Percentiles rank a stretch among this genome's conserved stretches.
These are phyloP conservation scores for Limnodromus scolopaceus DNA, from an alignment of 2,797 vertebrate genomes.

Conservation along the genomic window DNA sequence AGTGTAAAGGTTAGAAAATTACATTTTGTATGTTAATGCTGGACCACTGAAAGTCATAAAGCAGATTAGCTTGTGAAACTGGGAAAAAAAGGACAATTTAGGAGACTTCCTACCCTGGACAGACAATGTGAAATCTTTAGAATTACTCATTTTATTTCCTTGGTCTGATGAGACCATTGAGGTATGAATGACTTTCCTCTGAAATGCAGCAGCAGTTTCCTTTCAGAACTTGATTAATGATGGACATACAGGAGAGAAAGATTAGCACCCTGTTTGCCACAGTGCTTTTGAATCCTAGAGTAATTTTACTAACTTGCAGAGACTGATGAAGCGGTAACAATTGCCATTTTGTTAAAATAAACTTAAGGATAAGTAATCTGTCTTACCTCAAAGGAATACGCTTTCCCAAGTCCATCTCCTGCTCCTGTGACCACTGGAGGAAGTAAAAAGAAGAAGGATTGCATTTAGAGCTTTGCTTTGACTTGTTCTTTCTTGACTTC, in stretches of 20 bases:
- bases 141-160: background rate
- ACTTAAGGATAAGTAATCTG: background rate
- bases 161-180: background rate
- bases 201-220: background rate
- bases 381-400: slow-evolving; percentile 87
- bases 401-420: slow-evolving; percentile 90
- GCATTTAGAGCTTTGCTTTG: background rate
- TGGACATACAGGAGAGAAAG: background rate
- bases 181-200: background rate
- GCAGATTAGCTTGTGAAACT: background rate
- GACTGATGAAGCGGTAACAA: background rate
- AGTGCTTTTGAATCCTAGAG: background rate
- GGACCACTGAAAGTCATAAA: background rate
- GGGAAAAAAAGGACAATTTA: background rate
- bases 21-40: background rate
- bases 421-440: slow-evolving; percentile 88
- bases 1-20: background rate
- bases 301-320: background rate
- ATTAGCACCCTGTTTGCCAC: background rate
- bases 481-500: background rate
- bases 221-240: background rate
- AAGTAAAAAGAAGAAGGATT: background rate
- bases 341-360: background rate
- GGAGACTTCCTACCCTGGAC: background rate
- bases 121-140: background rate